These are phyloP conservation scores for Meliscaeva auricollis DNA, from an alignment of 2,888 invertebrate species.

Conservation along the genomic window DNA sequence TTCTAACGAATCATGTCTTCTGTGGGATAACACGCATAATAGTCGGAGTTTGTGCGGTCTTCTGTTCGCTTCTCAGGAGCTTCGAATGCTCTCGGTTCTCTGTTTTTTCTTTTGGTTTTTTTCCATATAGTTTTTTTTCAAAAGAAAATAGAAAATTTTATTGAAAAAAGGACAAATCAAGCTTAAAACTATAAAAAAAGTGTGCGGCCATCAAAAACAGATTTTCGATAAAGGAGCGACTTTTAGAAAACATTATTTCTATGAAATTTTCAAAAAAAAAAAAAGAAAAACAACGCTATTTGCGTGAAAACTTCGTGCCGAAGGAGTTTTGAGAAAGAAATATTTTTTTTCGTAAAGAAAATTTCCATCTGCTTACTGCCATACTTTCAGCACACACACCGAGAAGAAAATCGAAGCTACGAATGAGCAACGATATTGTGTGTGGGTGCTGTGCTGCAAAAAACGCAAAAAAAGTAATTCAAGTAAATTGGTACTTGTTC, in stretches of 20 bases:
- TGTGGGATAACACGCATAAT: constrained; percentile 74
- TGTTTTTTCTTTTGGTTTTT: constrained; percentile 76
- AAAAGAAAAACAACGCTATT: constrained; percentile 6
- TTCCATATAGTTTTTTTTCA: constrained; percentile 69
- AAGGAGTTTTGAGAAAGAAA: constrained; percentile 51
- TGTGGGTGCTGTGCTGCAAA: constrained; percentile 61
- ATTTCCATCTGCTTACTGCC: constrained; percentile 73
- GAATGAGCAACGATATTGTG: constrained; percentile 59
- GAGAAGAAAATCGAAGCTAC: constrained; percentile 62
- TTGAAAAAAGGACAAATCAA: constrained; percentile 36
- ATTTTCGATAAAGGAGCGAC: constrained; percentile 16
- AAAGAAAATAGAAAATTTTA: constrained; percentile 66
- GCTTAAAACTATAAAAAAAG: constrained; percentile 19
- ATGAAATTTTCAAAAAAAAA: constrained; percentile 27
- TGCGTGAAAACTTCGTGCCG: constrained; percentile 50
- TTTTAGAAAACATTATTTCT: constrained; percentile 34
- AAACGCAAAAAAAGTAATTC: constrained; percentile 51
- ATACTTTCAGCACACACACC: constrained; percentile 59
- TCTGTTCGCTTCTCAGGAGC: constrained; percentile 75
- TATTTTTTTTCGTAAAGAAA: constrained; percentile 33
- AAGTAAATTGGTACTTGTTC: constrained; percentile 64
- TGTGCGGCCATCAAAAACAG: constrained; percentile 17
- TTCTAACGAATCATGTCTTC: constrained; percentile 73
- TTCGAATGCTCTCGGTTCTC: constrained; percentile 76
- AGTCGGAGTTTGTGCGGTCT: constrained; percentile 76